Conservation (phyloP, 2,888 invertebrate genomes). For the Erebia palarica region DNA sequence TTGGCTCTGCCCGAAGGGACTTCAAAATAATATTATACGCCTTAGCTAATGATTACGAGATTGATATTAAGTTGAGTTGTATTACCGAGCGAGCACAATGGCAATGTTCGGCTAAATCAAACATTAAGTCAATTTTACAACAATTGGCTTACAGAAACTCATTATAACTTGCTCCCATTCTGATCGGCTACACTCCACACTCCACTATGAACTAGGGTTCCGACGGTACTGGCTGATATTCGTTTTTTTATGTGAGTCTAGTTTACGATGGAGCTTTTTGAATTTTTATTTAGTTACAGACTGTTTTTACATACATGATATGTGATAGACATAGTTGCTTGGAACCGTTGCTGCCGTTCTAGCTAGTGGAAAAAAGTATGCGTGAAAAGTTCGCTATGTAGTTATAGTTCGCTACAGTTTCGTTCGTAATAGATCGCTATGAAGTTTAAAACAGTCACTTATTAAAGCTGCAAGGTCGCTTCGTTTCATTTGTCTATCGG, state of each 20-base stretch:
- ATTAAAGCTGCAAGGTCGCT: too few species aligned
- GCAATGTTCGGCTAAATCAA: constrained; percentile 56
- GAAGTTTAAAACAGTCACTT: too few species aligned
- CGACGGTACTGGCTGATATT: neutral
- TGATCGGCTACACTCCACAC: neutral
- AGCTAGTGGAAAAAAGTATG: too few species aligned
- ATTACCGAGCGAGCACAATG: constrained; percentile 43
- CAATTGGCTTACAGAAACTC: constrained; percentile 64
- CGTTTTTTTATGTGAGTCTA: neutral
- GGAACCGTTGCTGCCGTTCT: too few species aligned
- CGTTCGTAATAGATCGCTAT: too few species aligned
- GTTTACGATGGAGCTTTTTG: too few species aligned
- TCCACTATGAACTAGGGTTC: neutral
- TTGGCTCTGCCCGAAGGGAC: neutral
- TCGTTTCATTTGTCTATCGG: too few species aligned
- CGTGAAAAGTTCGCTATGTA: too few species aligned
- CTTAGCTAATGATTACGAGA: constrained; percentile 18
- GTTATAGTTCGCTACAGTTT: too few species aligned
- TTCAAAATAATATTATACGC: constrained; percentile 7
- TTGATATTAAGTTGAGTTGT: constrained; percentile 33
- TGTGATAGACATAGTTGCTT: too few species aligned
- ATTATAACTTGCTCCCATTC: constrained; percentile 58
- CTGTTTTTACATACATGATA: too few species aligned
- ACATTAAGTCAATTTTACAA: constrained; percentile 62
- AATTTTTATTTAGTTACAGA: too few species aligned